Evolutionary conservation across 1,140 invertebrate species (phyloP), one percentile per base, ranked within the genome.

Genomic region (Aphaenogaster rudis): DNA sequence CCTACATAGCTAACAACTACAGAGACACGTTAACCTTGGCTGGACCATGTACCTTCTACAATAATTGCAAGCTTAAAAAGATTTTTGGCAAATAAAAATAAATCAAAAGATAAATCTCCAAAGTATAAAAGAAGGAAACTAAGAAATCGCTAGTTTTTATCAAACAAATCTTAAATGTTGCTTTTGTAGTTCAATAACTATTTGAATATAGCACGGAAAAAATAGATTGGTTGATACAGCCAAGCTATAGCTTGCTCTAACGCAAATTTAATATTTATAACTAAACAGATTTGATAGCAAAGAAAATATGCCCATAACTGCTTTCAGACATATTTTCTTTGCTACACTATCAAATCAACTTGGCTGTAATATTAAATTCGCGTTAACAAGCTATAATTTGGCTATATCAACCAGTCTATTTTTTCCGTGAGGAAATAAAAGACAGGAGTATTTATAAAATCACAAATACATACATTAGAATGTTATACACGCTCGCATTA

Each of bases 1-100:
- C 74, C 72, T 42, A 28, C 57, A n/a, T 52, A 91, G 78, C 76
- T 87, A 89, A 76, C 81, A 50, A 48, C 36, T 7, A 67, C 67
- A 36, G 36, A 63, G 54, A 42, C 36, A 33, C 33, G 17, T 79
- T 64, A 59, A 69, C 36, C 45, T 81, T 61, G 78, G n/a, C 15
- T 45, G 21, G 28, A 71, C 13, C 33, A 13, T 36, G 9, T 45
- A 59, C 50, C 33, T 61, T 69, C 63, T 81, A 42, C 36, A 42
- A 54, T 59, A 33, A n/a, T 66, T 54, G 11, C 8, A 8, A 69
- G 21, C 13, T 57, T 39, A 3, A 67, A 67, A n/a, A 66, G 8
- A 28, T n/a, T 28, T 28, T 28, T 0, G 13, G 17, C 3, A 21
- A 77, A 21, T n/a, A 0, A 61, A n/a, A 3, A 57, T 54, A 81